A percentile compares a stretch with the other conserved stretches of the same genome.
phyloP scores from a whole-genome alignment of 2,113 vertebrate genomes.

The Theropithecus gelada region DNA sequence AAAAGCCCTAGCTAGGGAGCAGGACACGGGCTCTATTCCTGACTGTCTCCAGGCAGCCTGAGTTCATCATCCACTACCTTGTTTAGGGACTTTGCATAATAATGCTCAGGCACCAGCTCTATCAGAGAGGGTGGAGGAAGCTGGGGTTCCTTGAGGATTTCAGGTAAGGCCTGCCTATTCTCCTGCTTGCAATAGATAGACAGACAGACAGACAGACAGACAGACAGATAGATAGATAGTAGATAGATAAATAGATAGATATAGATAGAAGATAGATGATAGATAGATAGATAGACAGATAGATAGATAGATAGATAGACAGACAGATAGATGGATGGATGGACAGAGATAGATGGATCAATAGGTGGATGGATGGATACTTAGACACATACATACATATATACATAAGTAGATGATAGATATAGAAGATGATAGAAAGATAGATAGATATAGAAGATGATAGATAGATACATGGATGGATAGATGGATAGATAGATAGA shows the following conservation, averaged over 20 bases:
- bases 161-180: background rate
- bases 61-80: background rate
- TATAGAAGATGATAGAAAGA: background rate
- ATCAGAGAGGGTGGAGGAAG: fast-evolving
- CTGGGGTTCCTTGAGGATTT: fast-evolving
- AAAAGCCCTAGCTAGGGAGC: background rate
- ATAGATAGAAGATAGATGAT: no score
- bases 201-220: background rate
- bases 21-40: background rate
- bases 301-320: no score
- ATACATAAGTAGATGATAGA: background rate
- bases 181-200: background rate
- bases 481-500: background rate
- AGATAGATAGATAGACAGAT: no score
- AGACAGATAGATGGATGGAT: background rate
- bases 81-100: background rate
- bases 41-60: background rate
- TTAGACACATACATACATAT: background rate
- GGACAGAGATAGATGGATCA: background rate
- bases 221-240: background rate
- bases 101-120: background rate
- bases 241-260: background rate
- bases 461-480: background rate
- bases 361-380: background rate
- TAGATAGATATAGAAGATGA: no score